Base-by-base conservation (phyloP, 2,888 invertebrate genomes). In the Dynastes grantii region DNA sequence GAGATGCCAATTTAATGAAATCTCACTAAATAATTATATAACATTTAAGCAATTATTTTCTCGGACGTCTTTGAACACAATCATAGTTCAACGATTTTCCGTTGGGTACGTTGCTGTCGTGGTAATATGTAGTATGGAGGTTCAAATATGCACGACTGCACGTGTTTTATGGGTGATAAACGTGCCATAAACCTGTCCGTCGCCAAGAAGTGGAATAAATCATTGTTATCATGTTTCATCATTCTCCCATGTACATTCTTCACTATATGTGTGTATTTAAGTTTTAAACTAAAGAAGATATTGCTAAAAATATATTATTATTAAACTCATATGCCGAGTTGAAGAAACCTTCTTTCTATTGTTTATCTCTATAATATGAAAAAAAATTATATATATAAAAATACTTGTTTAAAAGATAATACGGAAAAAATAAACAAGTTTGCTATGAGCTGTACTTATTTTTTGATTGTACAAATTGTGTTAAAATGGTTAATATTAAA, bases 381-480 rank as follows among this genome's bases (percentile, higher is more conserved):
- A 76, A 51, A 77, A 77, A 68, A 71, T 79, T 78, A 80, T 78
- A 79, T 64, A 80, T 78, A 76, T 79, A 80, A 77, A 77, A 64
- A 70, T 80, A 77, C 76, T 80, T 80, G 77, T 77, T 80, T 80
- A 79, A 78, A 77, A 79, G 85, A 85, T 86, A 85, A 87, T 85
- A 86, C 83, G 84, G 76, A 79, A 85, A 58, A 85, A 84, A 84
- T 83, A 86, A 86, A 91, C 91, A 91, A 91, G 91, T 91, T 92
- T 92, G 92, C 91, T 92, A 92, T 91, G 91, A 92, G 91, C 92
- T 92, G 92, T 92, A 92, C 92, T 92, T 92, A 92, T 92, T 88
- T 85, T 85, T 92, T 91, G 90, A 92, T 91, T 91, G 92, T 92
- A 92, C 92, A 92, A 92, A 92, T 92, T 92, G 92, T 92, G 91